Percentiles rank a stretch among this genome's conserved stretches.
Evolutionary conservation across 2,888 invertebrate genomes (phyloP).

Genomic region (Agriopis aurantiaria): DNA sequence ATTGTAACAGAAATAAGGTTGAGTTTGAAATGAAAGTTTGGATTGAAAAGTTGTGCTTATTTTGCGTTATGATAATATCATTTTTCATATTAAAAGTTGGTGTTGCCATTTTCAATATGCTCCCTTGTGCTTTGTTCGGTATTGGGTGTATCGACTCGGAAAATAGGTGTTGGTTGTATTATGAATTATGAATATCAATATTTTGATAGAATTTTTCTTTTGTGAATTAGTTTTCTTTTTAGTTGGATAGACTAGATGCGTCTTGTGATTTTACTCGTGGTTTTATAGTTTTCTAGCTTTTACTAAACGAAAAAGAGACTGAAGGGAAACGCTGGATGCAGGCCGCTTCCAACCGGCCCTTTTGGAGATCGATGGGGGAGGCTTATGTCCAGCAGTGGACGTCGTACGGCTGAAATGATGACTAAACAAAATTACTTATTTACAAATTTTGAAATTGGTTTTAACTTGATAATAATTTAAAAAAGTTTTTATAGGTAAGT

Average conservation of each 20-base stretch:
- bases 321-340: no score
- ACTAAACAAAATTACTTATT: no score
- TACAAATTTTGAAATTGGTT: no score
- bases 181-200: slow-evolving; percentile 42
- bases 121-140: slow-evolving; percentile 51
- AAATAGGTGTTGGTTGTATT: slow-evolving; percentile 43
- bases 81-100: slow-evolving; percentile 85
- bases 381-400: no score
- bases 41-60: slow-evolving; percentile 43
- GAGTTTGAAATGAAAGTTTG: slow-evolving; percentile 3
- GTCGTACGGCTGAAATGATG: no score
- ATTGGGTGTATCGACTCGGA: slow-evolving; percentile 46
- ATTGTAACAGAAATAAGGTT: background rate
- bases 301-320: no score
- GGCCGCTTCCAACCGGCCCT: no score
- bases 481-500: no score
- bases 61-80: slow-evolving; percentile 78
- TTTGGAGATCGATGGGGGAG: no score
- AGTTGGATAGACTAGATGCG: background rate
- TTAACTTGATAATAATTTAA: no score
- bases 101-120: slow-evolving; percentile 60
- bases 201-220: slow-evolving; percentile 41
- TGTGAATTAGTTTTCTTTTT: slow-evolving; percentile 18
- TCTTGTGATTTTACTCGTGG: background rate
- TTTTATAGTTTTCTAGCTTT: background rate